A percentile compares a stretch with the other conserved stretches of the same genome.
phyloP scores from a whole-genome alignment of 1,140 invertebrate genomes.

The Papilio polytes region DNA sequence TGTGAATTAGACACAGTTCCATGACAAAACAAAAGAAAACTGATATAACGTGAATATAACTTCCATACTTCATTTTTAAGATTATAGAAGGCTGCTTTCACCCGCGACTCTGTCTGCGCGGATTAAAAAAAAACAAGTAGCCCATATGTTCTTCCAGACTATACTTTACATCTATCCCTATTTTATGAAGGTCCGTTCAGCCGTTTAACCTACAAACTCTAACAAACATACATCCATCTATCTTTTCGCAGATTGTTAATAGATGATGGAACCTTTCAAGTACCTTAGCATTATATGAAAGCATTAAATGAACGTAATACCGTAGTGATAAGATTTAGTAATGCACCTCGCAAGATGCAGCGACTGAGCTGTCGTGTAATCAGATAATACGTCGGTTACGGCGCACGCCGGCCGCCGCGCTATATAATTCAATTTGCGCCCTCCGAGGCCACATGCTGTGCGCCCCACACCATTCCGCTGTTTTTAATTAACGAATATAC shows the following conservation, averaged over 20 bases:
- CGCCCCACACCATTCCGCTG: constrained; percentile 57
- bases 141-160: no score
- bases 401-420: constrained; percentile 63
- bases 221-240: not conserved
- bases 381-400: constrained; percentile 75
- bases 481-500: constrained; percentile 71
- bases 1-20: no score
- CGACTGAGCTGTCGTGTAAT: constrained; percentile 57
- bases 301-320: not conserved
- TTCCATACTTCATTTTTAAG: no score
- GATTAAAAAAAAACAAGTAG: no score
- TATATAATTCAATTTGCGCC: constrained; percentile 72
- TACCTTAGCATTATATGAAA: not conserved
- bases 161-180: no score
- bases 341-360: constrained; percentile 48
- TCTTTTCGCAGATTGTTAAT: not conserved
- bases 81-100: no score
- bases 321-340: constrained; percentile 49
- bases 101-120: no score
- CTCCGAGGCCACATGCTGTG: constrained; percentile 69
- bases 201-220: no score
- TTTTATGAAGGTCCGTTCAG: no score
- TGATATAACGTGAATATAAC: no score
- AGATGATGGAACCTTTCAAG: no score
- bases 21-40: no score